Evolutionary conservation across 2,888 invertebrate genomes (phyloP).

Genomic region (Caenorhabditis drosophilae): DNA sequence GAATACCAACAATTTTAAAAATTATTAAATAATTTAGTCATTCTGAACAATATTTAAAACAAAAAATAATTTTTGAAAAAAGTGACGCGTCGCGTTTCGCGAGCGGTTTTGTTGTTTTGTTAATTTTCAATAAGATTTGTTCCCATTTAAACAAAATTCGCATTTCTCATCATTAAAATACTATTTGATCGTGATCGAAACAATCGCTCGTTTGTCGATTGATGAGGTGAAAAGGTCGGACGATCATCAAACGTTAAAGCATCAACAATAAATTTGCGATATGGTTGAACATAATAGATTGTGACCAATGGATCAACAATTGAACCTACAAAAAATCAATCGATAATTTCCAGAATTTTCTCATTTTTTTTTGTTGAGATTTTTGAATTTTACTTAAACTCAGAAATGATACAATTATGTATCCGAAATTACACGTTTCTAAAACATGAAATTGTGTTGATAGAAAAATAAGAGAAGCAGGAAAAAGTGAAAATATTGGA

Average conservation of each 20-base stretch:
- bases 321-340: conserved; percentile 16
- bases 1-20: too few species aligned
- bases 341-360: conserved; percentile 1
- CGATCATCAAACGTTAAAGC: conserved; percentile 24
- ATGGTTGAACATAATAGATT: conserved; percentile 42
- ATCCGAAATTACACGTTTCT: conserved; percentile 30
- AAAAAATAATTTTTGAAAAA: too few species aligned
- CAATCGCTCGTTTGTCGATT: conserved; percentile 20
- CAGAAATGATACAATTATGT: conserved; percentile 29
- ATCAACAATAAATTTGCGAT: conserved; percentile 34
- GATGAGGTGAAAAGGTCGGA: conserved; percentile 14
- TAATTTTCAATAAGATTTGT: too few species aligned
- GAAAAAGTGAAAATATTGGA: conserved; percentile 24
- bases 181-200: conserved; percentile 24
- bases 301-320: conserved; percentile 36
- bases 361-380: neutral
- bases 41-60: too few species aligned
- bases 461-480: conserved; percentile 22
- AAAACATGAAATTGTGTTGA: conserved; percentile 29
- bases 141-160: conserved; percentile 25
- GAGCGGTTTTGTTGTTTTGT: too few species aligned
- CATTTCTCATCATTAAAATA: conserved; percentile 31
- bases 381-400: conserved; percentile 27
- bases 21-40: too few species aligned
- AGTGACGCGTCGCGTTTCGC: too few species aligned